Evolutionary conservation across 2,797 vertebrate species (phyloP), one percentile per base, ranked within the genome.

Genomic region (Sebastes umbrosus): DNA sequence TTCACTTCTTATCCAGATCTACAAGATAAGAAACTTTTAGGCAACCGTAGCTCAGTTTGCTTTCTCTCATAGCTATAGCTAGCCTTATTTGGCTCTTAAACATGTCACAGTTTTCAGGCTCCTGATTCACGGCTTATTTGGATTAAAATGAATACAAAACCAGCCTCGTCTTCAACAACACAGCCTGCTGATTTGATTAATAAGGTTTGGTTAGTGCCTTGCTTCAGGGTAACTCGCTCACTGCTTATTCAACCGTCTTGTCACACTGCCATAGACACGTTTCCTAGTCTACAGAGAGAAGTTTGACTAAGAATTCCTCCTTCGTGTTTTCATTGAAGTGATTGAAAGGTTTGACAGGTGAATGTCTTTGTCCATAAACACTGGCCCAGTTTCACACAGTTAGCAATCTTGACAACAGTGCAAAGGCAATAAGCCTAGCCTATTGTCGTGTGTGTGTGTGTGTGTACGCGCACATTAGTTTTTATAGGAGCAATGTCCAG

Each of bases 401-500:
- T 34, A 9, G 8, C 27, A 46, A 18, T 75, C 59, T 75, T 78
- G 54, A 32, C 4, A 82, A 59, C 39, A 71, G 22, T 70, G 24
- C 4, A 11, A 39, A 75, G 12, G 12, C 65, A 66, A 11, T 46
- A 50, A 60, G 67, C 20, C 9, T 10, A 31, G 36, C 34, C 24
- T 54, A 50, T 71, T 69, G 58, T 77, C 65, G 29, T 27, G 2
- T 62, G 43, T 46, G 46, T 31, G 65, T 13, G 65, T 14, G 13
- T 6, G 39, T 39, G 36, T 13, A 14, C 2, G 36, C 36, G 13
- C 36, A 14, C 36, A 14, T 39, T 59, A 18, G 6, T 62, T 78
- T 83, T 77, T 78, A 82, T 87, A 14, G 31, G 71, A 64, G 62
- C 72, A 84, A 76, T 52, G 27, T 77, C 64, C 73, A 77, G n/a